Base-by-base conservation (phyloP, 2,797 vertebrate genomes). In the Chelmon rostratus region DNA sequence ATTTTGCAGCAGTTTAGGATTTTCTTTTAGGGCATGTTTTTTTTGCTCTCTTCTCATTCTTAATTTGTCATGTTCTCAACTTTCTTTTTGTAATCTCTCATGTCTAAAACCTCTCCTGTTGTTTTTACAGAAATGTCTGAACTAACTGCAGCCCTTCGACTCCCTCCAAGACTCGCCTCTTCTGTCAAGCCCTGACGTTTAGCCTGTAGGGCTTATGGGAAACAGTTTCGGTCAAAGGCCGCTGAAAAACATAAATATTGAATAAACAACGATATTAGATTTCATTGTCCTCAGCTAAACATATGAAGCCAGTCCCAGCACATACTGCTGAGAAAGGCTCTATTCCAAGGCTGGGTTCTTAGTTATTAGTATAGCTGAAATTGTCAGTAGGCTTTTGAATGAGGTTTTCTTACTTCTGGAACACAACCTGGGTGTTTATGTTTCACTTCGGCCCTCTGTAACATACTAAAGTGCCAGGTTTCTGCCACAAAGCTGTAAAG, bases 401-500 rank as follows among this genome's bases (percentile, higher is more conserved):
- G 8, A 56, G 4, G 2, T 31, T 77, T 57, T 54, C 35, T 33
- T 21, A 10, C 18, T 44, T 42, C 71, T 37, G 4, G 21, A 66
- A 16, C n/a, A 38, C 18, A 47, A 49, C 8, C 23, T 7, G 0
- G 8, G 21, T 9, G 19, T 61, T 37, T 5, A 5, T 2, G n/a
- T 58, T 58, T 40, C 15, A 42, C 5, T 15, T 37, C 0, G 1
- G 21, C 62, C 25, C 35, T 35, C 19, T 31, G 11, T 23, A 56
- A 53, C 6, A 52, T 15, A 10, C 2, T n/a, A 8, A 62, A 54
- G 40, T 23, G 28, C 35, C 42, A 31, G 18, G n/a, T 31, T 25
- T 38, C 64, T 58, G 44, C 31, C 18, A 25, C 23, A 65, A 40
- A 59, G 23, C 19, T 66, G n/a, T 19, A 49, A 50, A 77, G 37